Percentiles rank a stretch among this genome's conserved stretches.
Conservation (phyloP, 2,888 invertebrate genomes). For the Orthonychiurus folsomi region DNA sequence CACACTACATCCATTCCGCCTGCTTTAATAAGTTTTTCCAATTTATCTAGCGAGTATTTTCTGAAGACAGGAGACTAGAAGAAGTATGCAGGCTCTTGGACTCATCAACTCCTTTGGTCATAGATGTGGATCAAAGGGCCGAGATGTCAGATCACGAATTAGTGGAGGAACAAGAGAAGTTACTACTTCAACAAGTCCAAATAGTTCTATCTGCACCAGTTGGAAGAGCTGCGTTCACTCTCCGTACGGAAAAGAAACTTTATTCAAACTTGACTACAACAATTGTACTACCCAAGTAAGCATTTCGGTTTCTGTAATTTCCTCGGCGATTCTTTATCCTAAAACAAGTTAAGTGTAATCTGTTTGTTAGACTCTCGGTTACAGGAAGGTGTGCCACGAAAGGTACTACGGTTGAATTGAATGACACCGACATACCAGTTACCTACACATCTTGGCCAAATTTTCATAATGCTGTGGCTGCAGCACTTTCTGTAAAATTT, state of each 20-base stretch:
- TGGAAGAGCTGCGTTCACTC: conserved; percentile 37
- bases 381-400: conserved; percentile 37
- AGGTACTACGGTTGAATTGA: conserved; percentile 35
- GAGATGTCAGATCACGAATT: conserved; percentile 40
- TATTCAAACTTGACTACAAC: conserved; percentile 37
- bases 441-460: conserved; percentile 33
- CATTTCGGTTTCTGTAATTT: background rate
- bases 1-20: background rate
- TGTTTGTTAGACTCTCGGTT: conserved; percentile 34
- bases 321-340: background rate
- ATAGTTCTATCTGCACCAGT: conserved; percentile 38
- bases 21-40: background rate
- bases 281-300: conserved; percentile 33
- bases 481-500: conserved; percentile 34
- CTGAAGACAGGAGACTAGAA: conserved; percentile 35
- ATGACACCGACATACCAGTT: conserved; percentile 33
- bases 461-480: conserved; percentile 38
- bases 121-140: conserved; percentile 38
- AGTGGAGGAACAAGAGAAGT: conserved; percentile 39
- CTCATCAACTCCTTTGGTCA: conserved; percentile 31
- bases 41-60: conserved; percentile 27
- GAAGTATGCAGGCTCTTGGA: conserved; percentile 39
- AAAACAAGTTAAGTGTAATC: background rate
- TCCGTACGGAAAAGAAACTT: conserved; percentile 36
- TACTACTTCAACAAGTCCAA: conserved; percentile 35